These are phyloP conservation scores for Echiichthys vipera DNA, from an alignment of 2,797 vertebrate species.

Conservation along the genomic window DNA sequence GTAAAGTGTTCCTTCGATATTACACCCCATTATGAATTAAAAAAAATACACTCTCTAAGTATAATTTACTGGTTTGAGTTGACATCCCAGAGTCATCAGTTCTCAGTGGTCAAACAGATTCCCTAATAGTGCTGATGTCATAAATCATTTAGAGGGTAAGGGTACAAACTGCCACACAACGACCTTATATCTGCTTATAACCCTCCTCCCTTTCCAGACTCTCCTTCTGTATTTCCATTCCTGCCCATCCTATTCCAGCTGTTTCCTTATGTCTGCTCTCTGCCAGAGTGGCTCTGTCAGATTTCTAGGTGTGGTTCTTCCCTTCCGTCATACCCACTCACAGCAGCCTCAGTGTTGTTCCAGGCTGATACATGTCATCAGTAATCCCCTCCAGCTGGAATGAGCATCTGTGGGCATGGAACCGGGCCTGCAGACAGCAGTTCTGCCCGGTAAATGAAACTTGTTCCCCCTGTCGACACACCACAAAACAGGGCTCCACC, in stretches of 20 bases:
- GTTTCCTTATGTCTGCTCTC: slow-evolving; percentile 56
- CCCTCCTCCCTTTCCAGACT: slow-evolving; percentile 1
- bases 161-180: background rate
- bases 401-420: slow-evolving; percentile 63
- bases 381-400: slow-evolving; percentile 79
- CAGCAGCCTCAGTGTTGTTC: slow-evolving; percentile 72
- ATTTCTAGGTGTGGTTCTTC: slow-evolving; percentile 81
- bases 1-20: too few relatives aligned
- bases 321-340: slow-evolving; percentile 58
- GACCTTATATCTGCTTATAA: slow-evolving; percentile 1
- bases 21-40: too few relatives aligned
- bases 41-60: background rate
- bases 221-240: slow-evolving; percentile 39
- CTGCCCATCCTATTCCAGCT: slow-evolving; percentile 50
- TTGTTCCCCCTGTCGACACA: slow-evolving; percentile 25
- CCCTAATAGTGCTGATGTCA: background rate
- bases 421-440: slow-evolving; percentile 33
- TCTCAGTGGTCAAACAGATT: background rate
- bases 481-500: slow-evolving; percentile 46
- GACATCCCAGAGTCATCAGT: background rate
- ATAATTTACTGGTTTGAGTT: background rate
- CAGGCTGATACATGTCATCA: slow-evolving; percentile 72
- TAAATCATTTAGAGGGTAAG: background rate
- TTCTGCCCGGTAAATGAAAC: slow-evolving; percentile 45
- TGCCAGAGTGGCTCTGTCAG: slow-evolving; percentile 60